These are phyloP conservation scores for Edolisoma coerulescens DNA, from an alignment of 2,113 vertebrate species.

Conservation along the genomic window DNA sequence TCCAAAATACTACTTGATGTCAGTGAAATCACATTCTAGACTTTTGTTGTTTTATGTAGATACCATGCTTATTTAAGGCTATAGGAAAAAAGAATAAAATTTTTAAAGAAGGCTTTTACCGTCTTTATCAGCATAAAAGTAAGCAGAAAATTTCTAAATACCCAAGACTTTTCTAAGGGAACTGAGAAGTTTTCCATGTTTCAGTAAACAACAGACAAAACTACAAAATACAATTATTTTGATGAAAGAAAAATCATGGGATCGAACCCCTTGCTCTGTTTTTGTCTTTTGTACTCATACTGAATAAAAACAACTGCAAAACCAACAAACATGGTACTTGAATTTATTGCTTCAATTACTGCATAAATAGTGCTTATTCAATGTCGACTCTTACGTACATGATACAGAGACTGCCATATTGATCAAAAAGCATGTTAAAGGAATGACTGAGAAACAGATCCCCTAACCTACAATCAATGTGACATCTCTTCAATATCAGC, in stretches of 20 bases:
- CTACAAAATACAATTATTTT: not conserved
- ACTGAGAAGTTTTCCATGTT: not conserved
- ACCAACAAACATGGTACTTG: not conserved
- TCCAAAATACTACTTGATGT: not conserved
- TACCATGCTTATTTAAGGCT: not conserved
- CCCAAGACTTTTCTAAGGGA: not conserved
- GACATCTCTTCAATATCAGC: not conserved
- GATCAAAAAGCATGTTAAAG: not conserved
- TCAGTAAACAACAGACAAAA: not conserved
- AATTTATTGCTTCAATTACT: not conserved
- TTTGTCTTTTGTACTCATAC: not conserved
- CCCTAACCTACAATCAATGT: not conserved
- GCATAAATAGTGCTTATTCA: not conserved
- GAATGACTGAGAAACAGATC: not conserved
- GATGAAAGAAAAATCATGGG: not conserved
- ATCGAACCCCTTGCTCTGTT: not conserved
- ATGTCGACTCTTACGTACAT: rapidly evolving
- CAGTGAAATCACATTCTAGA: not conserved
- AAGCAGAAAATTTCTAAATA: not conserved
- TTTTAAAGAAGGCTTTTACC: not conserved
- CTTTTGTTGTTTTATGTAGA: not conserved
- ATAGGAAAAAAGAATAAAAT: not conserved
- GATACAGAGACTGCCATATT: not conserved
- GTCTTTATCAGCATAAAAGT: not conserved
- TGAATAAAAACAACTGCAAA: not conserved